Percentiles rank a stretch among this genome's conserved stretches.
Evolutionary conservation across 2,888 invertebrate genomes (phyloP).

Genomic region (Troides aeacus): DNA sequence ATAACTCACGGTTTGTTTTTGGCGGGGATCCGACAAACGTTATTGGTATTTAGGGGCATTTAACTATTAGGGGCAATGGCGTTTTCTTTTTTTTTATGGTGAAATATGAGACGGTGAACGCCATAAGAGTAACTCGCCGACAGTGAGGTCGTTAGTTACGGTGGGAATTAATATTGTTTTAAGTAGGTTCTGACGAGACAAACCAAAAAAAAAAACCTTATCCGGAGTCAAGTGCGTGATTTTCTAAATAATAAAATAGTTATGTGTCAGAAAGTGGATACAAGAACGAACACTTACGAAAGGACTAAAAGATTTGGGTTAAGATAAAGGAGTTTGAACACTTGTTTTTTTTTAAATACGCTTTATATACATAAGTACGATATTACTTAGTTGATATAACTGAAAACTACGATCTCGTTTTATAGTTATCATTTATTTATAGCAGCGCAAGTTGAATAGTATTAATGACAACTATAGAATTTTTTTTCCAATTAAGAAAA

Average conservation of each 20-base stretch:
- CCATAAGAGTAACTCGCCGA: constrained; percentile 61
- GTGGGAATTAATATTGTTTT: constrained; percentile 69
- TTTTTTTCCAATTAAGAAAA: no score
- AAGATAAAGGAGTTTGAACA: no score
- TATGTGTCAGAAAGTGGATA: neutral
- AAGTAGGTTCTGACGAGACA: constrained; percentile 43
- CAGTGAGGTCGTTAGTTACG: constrained; percentile 61
- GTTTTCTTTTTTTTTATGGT: constrained; percentile 57
- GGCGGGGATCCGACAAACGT: constrained; percentile 77
- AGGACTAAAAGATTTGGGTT: neutral
- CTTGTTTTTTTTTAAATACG: no score
- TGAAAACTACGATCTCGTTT: neutral
- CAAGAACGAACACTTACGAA: neutral
- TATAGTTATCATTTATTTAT: no score
- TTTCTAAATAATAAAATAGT: constrained; percentile 3
- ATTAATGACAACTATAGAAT: no score
- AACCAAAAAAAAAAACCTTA: constrained; percentile 26
- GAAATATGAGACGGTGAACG: constrained; percentile 64
- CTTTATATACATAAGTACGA: neutral
- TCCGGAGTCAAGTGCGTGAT: constrained; percentile 17
- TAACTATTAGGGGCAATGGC: constrained; percentile 67
- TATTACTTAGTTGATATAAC: neutral
- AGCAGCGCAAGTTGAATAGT: no score
- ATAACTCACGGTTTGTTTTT: constrained; percentile 80
- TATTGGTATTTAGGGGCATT: constrained; percentile 78